Percentiles rank a stretch among this genome's conserved stretches.
phyloP scores from a whole-genome alignment of 2,797 vertebrate species.

The Triplophysa bombifrons region DNA sequence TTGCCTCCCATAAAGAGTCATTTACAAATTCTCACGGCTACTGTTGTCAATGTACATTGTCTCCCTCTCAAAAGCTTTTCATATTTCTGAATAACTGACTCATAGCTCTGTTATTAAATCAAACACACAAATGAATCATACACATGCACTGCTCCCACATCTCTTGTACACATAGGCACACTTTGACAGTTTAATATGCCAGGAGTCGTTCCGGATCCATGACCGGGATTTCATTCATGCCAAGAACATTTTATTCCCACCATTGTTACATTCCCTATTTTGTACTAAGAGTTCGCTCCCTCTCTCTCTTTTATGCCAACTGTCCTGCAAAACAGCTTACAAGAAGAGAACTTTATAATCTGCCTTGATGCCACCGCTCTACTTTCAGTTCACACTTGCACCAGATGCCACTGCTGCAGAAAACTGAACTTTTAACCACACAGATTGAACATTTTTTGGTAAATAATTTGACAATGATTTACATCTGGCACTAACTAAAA shows the following conservation, averaged over 20 bases:
- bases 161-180: background rate
- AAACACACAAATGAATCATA: conserved; percentile 4
- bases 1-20: background rate
- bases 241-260: background rate
- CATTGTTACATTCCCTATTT: background rate
- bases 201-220: conserved; percentile 27
- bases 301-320: background rate
- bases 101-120: conserved; percentile 7
- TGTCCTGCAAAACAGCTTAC: background rate
- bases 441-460: too few relatives aligned
- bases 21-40: conserved; percentile 12
- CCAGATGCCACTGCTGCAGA: too few relatives aligned
- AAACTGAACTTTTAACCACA: too few relatives aligned
- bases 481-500: too few relatives aligned
- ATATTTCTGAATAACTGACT: conserved; percentile 5
- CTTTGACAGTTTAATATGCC: conserved; percentile 44
- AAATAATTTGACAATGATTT: too few relatives aligned
- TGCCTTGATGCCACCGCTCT: too few relatives aligned
- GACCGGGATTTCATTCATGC: background rate
- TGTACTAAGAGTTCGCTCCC: background rate
- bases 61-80: background rate
- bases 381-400: too few relatives aligned
- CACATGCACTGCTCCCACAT: background rate
- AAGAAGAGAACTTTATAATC: too few relatives aligned
- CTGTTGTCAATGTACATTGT: background rate